phyloP scores from a whole-genome alignment of 2,797 vertebrate genomes.

The Peromyscus eremicus region DNA sequence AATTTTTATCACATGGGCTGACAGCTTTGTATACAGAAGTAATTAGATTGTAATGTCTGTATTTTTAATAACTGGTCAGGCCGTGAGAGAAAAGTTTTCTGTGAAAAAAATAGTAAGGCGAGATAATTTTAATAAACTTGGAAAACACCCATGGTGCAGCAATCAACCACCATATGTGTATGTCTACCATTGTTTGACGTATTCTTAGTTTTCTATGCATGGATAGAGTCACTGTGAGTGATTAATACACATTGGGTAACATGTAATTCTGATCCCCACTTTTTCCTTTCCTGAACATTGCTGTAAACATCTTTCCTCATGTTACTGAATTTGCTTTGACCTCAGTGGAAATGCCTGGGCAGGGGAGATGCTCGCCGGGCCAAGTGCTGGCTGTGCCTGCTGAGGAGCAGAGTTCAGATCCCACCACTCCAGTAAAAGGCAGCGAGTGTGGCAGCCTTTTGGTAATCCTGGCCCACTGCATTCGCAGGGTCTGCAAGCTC shows the following conservation, averaged over 20 bases:
- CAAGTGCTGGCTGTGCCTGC: background rate
- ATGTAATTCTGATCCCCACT: background rate
- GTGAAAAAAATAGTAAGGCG: background rate
- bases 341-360: background rate
- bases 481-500: background rate
- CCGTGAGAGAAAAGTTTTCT: background rate
- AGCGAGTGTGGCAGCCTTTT: fast-evolving
- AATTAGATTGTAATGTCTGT: background rate
- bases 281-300: background rate
- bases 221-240: background rate
- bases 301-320: background rate
- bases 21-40: background rate
- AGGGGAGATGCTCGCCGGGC: background rate
- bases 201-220: background rate
- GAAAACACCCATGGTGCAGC: background rate
- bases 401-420: background rate
- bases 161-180: background rate
- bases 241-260: background rate
- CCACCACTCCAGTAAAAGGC: background rate
- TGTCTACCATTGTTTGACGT: background rate
- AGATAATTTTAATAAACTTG: slow-evolving; percentile 37
- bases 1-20: background rate
- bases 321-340: background rate
- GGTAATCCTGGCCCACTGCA: background rate
- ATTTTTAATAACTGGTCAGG: slow-evolving; percentile 27